Conservation (phyloP, 2,888 invertebrate species). For the Pristionchus entomophagus region DNA sequence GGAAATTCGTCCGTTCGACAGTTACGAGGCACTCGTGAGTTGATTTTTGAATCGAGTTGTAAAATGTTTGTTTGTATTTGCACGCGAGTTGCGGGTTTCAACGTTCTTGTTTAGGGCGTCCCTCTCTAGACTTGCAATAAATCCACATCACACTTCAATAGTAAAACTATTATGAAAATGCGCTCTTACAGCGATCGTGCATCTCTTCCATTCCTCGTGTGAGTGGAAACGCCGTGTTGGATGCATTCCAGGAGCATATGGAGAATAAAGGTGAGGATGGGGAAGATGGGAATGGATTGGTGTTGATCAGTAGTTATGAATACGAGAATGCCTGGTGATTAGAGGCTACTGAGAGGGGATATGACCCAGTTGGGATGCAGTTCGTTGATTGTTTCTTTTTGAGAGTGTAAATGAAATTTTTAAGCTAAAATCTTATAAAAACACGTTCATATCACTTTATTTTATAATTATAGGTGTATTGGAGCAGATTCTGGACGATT, state of each 20-base stretch:
- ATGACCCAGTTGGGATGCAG: too few species aligned
- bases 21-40: constrained; percentile 54
- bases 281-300: neutral
- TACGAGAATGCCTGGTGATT: too few species aligned
- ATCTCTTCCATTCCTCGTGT: constrained; percentile 51
- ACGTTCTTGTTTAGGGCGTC: neutral
- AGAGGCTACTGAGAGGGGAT: too few species aligned
- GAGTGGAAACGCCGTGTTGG: constrained; percentile 57
- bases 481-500: constrained; percentile 67
- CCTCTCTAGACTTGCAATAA: too few species aligned
- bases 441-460: too few species aligned
- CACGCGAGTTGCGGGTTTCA: neutral
- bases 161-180: too few species aligned
- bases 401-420: too few species aligned
- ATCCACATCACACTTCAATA: too few species aligned
- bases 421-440: too few species aligned
- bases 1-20: constrained; percentile 54
- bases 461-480: constrained; percentile 56
- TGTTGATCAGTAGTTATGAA: neutral
- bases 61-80: neutral
- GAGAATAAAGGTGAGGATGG: constrained; percentile 57
- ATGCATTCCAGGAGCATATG: constrained; percentile 63
- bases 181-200: constrained; percentile 31
- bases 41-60: too few species aligned
- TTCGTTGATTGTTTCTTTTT: too few species aligned